These are phyloP conservation scores for Dicrurus megarhynchus DNA, from an alignment of 2,113 vertebrate genomes.

Conservation along the genomic window DNA sequence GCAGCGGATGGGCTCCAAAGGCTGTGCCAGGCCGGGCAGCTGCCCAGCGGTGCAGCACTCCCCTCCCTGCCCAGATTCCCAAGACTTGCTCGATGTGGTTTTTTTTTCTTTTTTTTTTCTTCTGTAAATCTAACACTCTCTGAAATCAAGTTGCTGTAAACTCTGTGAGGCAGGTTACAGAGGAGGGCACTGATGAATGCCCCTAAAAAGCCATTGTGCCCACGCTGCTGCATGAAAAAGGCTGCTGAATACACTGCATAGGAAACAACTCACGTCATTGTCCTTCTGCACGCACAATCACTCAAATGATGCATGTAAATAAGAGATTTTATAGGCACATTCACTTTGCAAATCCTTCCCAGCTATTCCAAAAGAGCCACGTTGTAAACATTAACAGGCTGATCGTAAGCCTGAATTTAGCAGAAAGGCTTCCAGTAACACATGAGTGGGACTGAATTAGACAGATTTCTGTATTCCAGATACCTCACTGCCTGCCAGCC, in stretches of 20 bases:
- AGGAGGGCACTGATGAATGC: constrained; percentile 45
- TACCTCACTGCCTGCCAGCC: background rate
- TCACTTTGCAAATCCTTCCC: constrained; percentile 65
- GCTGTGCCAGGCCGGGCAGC: background rate
- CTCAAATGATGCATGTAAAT: constrained; percentile 67
- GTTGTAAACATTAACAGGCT: constrained; percentile 55
- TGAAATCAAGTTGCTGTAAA: constrained; percentile 5
- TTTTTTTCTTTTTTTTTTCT: no score
- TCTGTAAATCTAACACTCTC: background rate
- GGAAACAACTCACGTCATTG: constrained; percentile 57
- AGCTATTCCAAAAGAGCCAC: constrained; percentile 54
- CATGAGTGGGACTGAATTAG: constrained; percentile 23
- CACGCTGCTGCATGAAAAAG: constrained; percentile 53
- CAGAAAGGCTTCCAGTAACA: constrained; percentile 55
- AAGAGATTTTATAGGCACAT: constrained; percentile 66
- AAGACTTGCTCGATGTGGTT: background rate
- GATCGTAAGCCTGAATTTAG: constrained; percentile 40
- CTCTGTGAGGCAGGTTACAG: constrained; percentile 19
- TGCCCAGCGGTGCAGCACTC: background rate
- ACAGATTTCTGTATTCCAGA: background rate
- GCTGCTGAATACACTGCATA: constrained; percentile 55
- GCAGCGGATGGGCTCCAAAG: background rate
- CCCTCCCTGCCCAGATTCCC: background rate
- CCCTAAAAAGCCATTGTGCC: constrained; percentile 49
- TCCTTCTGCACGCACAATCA: constrained; percentile 57